Percentiles rank a stretch among this genome's conserved stretches.
These are phyloP conservation scores for Bhutanitis thaidina DNA, from an alignment of 2,888 invertebrate species.

Conservation along the genomic window DNA sequence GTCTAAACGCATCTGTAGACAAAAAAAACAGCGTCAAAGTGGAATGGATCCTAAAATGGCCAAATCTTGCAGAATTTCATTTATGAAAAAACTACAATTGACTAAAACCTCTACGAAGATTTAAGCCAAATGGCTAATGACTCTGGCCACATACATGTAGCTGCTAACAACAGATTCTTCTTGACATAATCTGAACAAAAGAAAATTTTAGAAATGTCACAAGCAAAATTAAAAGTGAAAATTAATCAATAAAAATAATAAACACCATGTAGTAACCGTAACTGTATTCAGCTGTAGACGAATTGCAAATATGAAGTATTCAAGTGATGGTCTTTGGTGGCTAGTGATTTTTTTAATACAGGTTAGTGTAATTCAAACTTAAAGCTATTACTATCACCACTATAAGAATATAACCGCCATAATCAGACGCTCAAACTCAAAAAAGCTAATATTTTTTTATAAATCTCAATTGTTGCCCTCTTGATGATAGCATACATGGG, in stretches of 20 bases:
- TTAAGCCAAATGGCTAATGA: slow-evolving; percentile 1
- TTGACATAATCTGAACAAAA: slow-evolving; percentile 49
- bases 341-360: slow-evolving; percentile 54
- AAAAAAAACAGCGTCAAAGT: no score
- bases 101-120: neutral
- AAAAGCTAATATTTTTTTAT: no score
- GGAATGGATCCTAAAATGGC: no score
- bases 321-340: slow-evolving; percentile 41
- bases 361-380: slow-evolving; percentile 33
- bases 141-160: slow-evolving; percentile 14
- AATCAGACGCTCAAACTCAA: no score
- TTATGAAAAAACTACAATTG: neutral
- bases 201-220: slow-evolving; percentile 48
- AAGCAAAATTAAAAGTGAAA: slow-evolving; percentile 47
- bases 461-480: no score
- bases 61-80: no score
- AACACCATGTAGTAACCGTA: slow-evolving; percentile 44
- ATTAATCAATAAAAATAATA: slow-evolving; percentile 29
- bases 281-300: slow-evolving; percentile 8
- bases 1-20: no score
- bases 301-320: slow-evolving; percentile 21
- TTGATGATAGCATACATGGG: no score
- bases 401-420: no score
- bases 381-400: no score
- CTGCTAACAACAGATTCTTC: slow-evolving; percentile 8